Evolutionary conservation across 2,888 invertebrate species (phyloP).

Genomic region (Ditylenchus weischeri): DNA sequence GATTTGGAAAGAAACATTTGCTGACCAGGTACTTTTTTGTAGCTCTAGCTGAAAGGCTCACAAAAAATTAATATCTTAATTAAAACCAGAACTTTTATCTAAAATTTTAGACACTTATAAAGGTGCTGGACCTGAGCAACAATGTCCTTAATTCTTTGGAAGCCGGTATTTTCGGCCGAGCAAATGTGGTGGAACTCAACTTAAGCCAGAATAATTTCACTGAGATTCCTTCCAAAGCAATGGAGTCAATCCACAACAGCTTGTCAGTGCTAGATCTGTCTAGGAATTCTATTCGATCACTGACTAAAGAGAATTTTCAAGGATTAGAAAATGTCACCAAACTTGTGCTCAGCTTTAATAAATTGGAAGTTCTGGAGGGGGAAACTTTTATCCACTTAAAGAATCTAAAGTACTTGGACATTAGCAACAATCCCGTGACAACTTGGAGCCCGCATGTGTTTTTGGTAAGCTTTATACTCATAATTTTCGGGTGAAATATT

Average conservation of each 20-base stretch:
- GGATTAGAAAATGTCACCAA: conserved; percentile 43
- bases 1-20: conserved; percentile 51
- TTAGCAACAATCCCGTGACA: conserved; percentile 55
- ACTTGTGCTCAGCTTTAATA: conserved; percentile 43
- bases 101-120: conserved; percentile 37
- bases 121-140: conserved; percentile 40
- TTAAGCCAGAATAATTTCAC: conserved; percentile 70
- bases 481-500: background rate
- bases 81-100: no score
- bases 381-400: conserved; percentile 48
- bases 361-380: conserved; percentile 52
- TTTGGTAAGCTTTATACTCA: conserved; percentile 28
- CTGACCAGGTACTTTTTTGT: conserved; percentile 38
- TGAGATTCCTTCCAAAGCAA: conserved; percentile 69
- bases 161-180: conserved; percentile 47
- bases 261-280: conserved; percentile 78
- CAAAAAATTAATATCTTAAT: no score
- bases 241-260: conserved; percentile 41
- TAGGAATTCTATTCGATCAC: conserved; percentile 68
- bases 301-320: conserved; percentile 36
- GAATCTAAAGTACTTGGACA: conserved; percentile 45
- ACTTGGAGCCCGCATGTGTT: conserved; percentile 57
- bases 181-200: conserved; percentile 71
- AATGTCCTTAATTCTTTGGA: conserved; percentile 39
- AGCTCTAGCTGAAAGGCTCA: no score